phyloP scores from a whole-genome alignment of 1,140 invertebrate genomes.

The Gryllus bimaculatus region DNA sequence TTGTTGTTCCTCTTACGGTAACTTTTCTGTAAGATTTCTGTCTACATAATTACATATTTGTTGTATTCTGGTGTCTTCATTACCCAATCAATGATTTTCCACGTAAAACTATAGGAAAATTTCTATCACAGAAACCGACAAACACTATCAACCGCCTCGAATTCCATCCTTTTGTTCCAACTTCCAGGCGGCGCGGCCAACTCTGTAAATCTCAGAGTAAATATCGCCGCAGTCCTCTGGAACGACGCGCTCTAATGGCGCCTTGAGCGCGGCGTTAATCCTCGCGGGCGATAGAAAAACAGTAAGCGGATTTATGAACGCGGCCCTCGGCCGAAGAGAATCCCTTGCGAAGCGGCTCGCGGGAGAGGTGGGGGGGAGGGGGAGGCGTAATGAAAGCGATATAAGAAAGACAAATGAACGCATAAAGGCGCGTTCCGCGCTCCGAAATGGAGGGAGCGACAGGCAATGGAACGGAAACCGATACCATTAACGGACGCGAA shows the following conservation, averaged over 20 bases:
- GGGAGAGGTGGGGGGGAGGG: background rate
- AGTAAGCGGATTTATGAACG: background rate
- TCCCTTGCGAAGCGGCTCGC: background rate
- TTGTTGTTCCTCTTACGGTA: too few species aligned
- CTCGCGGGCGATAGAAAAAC: conserved; percentile 2
- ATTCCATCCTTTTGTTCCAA: too few species aligned
- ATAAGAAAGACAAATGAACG: background rate
- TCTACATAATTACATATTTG: too few species aligned
- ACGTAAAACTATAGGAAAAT: too few species aligned
- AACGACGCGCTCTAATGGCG: background rate
- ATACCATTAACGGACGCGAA: background rate
- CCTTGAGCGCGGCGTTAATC: background rate
- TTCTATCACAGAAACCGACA: too few species aligned
- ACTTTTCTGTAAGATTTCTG: too few species aligned
- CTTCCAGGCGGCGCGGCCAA: too few species aligned
- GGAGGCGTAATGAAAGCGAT: background rate
- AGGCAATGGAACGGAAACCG: background rate
- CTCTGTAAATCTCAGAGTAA: background rate
- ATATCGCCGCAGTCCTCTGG: background rate
- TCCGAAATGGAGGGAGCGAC: background rate
- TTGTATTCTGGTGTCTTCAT: too few species aligned
- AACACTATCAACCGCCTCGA: too few species aligned
- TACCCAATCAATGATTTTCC: too few species aligned
- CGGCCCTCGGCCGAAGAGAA: background rate
- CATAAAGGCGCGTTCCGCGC: background rate